phyloP scores from a whole-genome alignment of 2,797 vertebrate genomes.

The Macropus fuliginosus region DNA sequence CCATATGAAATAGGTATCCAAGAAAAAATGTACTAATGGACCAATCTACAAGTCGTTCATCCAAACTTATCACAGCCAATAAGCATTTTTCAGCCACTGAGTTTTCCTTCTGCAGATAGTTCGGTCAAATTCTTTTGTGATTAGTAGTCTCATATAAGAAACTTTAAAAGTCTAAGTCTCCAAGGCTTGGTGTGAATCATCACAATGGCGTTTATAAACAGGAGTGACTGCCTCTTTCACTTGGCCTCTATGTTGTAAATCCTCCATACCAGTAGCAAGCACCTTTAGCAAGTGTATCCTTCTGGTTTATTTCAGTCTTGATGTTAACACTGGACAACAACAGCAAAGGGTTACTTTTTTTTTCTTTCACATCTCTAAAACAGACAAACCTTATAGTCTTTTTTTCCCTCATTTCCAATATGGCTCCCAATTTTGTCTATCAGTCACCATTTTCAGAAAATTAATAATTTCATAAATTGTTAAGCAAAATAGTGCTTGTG shows the following conservation, averaged over 20 bases:
- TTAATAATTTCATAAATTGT: neutral
- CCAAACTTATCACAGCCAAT: neutral
- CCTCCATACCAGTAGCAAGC: neutral
- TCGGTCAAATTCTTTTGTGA: neutral
- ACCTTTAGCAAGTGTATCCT: neutral
- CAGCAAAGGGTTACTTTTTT: neutral
- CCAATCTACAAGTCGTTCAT: neutral
- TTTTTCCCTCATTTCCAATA: neutral
- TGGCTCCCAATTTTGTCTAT: neutral
- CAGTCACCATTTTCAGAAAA: neutral
- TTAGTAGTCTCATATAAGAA: neutral
- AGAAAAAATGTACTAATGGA: neutral
- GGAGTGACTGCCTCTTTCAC: neutral
- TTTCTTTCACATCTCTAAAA: neutral
- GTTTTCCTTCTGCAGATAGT: neutral
- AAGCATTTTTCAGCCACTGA: neutral
- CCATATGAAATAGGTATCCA: neutral
- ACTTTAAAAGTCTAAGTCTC: neutral
- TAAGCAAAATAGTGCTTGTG: neutral
- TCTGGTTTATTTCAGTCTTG: neutral
- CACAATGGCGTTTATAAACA: neutral
- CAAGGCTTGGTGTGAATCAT: neutral
- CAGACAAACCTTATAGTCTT: neutral
- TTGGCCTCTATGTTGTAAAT: neutral
- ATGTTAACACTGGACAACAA: neutral